A percentile compares a stretch with the other conserved stretches of the same genome.
Conservation (phyloP, 2,113 vertebrate species). For the Gallinago undulata region DNA sequence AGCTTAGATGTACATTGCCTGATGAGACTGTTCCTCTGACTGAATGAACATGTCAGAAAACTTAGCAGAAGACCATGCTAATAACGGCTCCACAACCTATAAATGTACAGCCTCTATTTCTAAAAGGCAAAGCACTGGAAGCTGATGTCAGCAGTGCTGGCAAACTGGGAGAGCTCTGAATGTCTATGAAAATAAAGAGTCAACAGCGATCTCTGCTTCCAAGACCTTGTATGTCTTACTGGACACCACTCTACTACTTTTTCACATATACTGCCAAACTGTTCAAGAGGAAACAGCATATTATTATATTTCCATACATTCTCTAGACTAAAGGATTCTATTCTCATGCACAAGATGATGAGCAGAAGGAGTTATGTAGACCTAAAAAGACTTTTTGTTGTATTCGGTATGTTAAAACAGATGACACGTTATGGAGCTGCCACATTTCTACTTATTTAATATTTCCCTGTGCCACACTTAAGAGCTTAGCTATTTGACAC, state of each 20-base stretch:
- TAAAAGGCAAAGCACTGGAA: not conserved
- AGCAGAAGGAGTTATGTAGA: not conserved
- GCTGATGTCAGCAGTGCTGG: not conserved
- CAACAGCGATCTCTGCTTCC: not conserved
- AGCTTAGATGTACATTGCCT: not conserved
- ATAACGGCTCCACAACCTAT: not conserved
- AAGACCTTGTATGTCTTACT: not conserved
- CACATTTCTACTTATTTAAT: not conserved
- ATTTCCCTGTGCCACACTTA: not conserved
- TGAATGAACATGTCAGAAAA: not conserved
- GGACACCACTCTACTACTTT: not conserved
- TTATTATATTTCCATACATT: not conserved
- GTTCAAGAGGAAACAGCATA: not conserved
- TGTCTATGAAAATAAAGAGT: not conserved
- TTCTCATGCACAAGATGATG: rapidly evolving
- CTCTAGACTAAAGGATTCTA: not conserved
- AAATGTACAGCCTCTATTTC: not conserved
- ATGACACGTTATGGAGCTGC: not conserved
- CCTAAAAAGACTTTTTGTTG: not conserved
- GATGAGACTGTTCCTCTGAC: not conserved
- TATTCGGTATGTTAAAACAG: not conserved
- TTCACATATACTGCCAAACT: not conserved
- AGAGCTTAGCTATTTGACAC: not conserved
- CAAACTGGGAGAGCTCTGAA: not conserved
- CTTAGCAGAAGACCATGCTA: not conserved